Percentiles rank a stretch among this genome's conserved stretches.
These are phyloP conservation scores for Ophiodon elongatus DNA, from an alignment of 2,113 vertebrate genomes.

Conservation along the genomic window DNA sequence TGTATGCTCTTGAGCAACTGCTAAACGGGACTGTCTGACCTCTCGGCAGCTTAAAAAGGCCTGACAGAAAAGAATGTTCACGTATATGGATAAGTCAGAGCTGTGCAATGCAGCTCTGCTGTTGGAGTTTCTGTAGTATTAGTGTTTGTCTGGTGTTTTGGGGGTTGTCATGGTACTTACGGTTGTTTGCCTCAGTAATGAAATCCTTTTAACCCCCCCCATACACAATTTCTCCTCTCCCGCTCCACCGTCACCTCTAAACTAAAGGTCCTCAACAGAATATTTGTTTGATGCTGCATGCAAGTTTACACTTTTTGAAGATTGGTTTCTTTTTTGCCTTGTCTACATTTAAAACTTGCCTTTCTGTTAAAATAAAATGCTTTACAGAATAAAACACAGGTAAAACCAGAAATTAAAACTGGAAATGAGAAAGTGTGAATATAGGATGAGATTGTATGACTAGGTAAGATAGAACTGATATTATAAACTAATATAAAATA, in stretches of 20 bases:
- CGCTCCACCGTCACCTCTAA: not conserved
- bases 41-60: not conserved
- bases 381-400: not conserved
- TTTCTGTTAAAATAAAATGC: not conserved
- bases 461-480: no score
- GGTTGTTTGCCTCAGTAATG: constrained; percentile 38
- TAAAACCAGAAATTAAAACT: not conserved
- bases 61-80: not conserved
- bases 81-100: not conserved
- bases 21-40: constrained; percentile 29
- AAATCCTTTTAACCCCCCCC: constrained; percentile 16
- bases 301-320: constrained; percentile 53
- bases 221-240: not conserved
- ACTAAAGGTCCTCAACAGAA: constrained; percentile 19
- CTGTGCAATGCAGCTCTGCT: not conserved
- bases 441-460: no score
- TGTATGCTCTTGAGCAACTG: constrained; percentile 46
- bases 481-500: no score
- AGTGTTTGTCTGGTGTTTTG: constrained; percentile 9
- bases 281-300: constrained; percentile 48
- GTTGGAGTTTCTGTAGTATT: not conserved
- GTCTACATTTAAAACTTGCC: not conserved
- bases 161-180: constrained; percentile 28
- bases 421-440: no score
- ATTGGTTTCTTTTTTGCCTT: not conserved